A percentile compares a stretch with the other conserved stretches of the same genome.
phyloP scores from a whole-genome alignment of 2,797 vertebrate genomes.

The Neopelma chrysocephalum region DNA sequence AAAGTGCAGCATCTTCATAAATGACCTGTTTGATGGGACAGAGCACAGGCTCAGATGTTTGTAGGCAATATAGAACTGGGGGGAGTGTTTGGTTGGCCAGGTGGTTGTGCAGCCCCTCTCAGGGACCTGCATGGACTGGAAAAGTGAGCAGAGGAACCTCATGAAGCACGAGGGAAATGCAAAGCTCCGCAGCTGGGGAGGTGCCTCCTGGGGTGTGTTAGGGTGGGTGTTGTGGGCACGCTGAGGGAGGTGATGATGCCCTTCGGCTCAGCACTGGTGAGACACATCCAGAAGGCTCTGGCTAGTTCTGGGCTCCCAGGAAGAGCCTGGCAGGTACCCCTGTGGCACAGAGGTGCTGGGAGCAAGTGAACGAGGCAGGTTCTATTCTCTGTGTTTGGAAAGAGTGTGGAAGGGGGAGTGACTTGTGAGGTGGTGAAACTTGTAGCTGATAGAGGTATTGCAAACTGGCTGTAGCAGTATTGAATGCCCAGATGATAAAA shows the following conservation, averaged over 20 bases:
- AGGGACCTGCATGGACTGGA: neutral
- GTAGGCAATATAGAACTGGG: neutral
- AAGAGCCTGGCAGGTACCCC: neutral
- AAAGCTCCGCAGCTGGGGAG: neutral
- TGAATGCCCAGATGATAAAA: neutral
- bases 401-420: neutral
- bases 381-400: neutral
- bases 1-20: rapidly evolving
- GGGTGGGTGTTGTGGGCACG: neutral
- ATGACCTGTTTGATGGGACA: neutral
- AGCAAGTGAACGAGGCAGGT: neutral
- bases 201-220: neutral
- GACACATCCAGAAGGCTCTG: neutral
- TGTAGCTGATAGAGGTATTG: neutral
- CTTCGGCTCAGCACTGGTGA: neutral
- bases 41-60: neutral
- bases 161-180: neutral
- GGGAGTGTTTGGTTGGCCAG: neutral
- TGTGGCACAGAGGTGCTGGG: neutral
- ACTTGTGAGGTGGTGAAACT: neutral
- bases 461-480: neutral
- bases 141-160: neutral
- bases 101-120: neutral
- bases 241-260: neutral
- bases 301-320: neutral